Conservation (phyloP, 2,797 vertebrate species). For the Iguana delicatissima region DNA sequence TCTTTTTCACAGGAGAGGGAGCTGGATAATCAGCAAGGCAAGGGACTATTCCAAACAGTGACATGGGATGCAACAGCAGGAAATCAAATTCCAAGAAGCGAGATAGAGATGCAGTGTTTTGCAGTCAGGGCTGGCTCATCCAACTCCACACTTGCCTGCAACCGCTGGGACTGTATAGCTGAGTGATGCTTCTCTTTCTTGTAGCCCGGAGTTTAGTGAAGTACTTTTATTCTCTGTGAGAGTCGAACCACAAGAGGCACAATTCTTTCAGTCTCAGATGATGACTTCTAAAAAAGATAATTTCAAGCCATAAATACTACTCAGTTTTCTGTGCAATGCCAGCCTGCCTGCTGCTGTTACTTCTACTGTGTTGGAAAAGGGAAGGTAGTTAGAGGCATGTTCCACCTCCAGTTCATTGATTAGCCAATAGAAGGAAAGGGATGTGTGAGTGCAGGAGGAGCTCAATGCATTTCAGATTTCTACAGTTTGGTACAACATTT, state of each 20-base stretch:
- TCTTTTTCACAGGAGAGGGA: conserved; percentile 49
- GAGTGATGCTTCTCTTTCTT: conserved; percentile 31
- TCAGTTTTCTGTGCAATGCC: conserved; percentile 43
- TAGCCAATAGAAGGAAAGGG: conserved; percentile 74
- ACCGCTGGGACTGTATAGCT: conserved; percentile 10
- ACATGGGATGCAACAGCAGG: conserved; percentile 22
- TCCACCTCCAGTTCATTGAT: conserved; percentile 71
- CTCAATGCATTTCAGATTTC: conserved; percentile 47
- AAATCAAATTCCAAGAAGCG: conserved; percentile 43
- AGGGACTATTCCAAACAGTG: conserved; percentile 32
- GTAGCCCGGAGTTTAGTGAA: conserved; percentile 51
- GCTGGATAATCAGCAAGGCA: conserved; percentile 34
- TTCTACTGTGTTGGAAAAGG: conserved; percentile 51
- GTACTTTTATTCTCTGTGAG: conserved; percentile 50
- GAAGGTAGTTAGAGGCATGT: conserved; percentile 58
- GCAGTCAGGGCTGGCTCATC: conserved; percentile 43
- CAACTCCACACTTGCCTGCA: conserved; percentile 46
- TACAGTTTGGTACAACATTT: neutral
- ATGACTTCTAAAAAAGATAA: conserved; percentile 9
- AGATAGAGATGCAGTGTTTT: conserved; percentile 35
- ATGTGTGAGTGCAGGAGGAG: conserved; percentile 39
- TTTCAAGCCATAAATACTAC: conserved; percentile 50
- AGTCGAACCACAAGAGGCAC: neutral
- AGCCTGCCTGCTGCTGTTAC: conserved; percentile 57
- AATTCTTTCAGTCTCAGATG: conserved; percentile 42